phyloP scores from a whole-genome alignment of 2,888 invertebrate species.

The Metallyticus violacea region DNA sequence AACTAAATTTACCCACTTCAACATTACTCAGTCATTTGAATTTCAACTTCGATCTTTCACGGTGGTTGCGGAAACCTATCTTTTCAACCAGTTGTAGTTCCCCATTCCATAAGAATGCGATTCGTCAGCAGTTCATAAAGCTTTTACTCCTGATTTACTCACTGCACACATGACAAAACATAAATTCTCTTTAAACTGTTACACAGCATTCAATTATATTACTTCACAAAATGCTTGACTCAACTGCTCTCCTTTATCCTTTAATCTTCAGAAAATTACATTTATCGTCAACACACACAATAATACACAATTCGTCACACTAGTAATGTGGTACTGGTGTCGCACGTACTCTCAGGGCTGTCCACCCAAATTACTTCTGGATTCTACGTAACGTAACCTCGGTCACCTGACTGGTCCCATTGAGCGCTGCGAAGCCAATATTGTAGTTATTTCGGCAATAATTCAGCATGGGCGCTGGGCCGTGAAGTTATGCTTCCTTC shows the following conservation, averaged over 20 bases:
- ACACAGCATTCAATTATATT: neutral
- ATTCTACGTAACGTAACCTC: too few species aligned
- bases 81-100: neutral
- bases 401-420: too few species aligned
- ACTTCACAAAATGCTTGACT: neutral
- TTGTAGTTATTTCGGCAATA: too few species aligned
- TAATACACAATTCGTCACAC: neutral
- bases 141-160: neutral
- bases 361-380: neutral
- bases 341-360: neutral
- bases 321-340: too few species aligned
- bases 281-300: neutral
- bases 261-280: neutral
- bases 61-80: too few species aligned
- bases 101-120: neutral
- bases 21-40: too few species aligned
- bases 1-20: too few species aligned
- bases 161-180: neutral
- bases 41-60: too few species aligned
- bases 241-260: too few species aligned
- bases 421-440: too few species aligned
- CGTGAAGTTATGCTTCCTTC: too few species aligned
- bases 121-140: neutral
- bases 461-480: too few species aligned
- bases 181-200: neutral